Base-by-base conservation (phyloP, 2,888 invertebrate species). In the Tipula unca region DNA sequence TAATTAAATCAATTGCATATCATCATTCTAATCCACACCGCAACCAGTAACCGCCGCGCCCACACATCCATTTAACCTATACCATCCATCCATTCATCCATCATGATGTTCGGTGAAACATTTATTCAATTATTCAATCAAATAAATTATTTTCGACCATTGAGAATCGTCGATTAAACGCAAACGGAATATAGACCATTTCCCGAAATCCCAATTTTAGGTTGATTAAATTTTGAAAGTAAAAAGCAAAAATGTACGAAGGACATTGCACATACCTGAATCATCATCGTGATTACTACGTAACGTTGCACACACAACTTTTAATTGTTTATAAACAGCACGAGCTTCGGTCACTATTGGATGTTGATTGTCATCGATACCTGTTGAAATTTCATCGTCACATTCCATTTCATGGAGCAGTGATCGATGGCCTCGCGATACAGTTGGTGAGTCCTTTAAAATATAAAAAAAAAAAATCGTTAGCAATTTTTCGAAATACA, bases 361-460 rank as follows among this genome's bases (percentile, higher is more conserved):
- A 89, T 92, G 89, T 89, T 13, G 91, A 90, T 85, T 89, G 91
- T 8, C 90, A 90, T 84, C 93, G 92, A n/a, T 92, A 93, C 85
- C 88, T 89, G 85, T 91, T 89, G 86, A 91, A 91, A 84, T 92
- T 93, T 93, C 94, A 86, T 95, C 95, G 88, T 94, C 94, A 85
- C 95, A 93, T 90, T 97, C 97, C 94, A 98, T 96, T 92, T 98
- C 98, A 87, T 96, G 96, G 89, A 96, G 96, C 86, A 98, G 93
- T 29, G 97, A 97, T 89, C 92, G 89, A 89, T 92, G 88, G 88
- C 92, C 89, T 87, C 89, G 88, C 86, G 88, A 88, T 85, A 86
- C 85, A 85, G 86, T 87, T 25, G 87, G 86, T 69, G 86, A 85
- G 10, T 85, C 86, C 86, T 86, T 8, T 6, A 13, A 32, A 32